These are phyloP conservation scores for Chromis chromis DNA, from an alignment of 2,797 vertebrate genomes.

Conservation along the genomic window DNA sequence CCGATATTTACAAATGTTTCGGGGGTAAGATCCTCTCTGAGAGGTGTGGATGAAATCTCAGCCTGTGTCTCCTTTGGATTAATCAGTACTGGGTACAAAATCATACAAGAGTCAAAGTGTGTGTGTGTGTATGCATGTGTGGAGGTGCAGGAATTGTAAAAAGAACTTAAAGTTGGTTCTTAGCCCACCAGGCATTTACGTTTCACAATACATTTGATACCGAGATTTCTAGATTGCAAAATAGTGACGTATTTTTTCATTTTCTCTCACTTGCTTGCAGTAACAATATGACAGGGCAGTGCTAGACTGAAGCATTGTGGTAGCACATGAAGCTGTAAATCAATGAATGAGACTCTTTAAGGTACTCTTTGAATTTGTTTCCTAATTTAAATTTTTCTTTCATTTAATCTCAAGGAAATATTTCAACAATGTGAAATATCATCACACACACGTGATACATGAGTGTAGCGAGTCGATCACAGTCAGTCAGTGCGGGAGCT, in stretches of 20 bases:
- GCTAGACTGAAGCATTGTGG: constrained; percentile 45
- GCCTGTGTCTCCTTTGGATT: constrained; percentile 69
- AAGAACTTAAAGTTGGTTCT: not conserved
- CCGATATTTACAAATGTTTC: constrained; percentile 78
- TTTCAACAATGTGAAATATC: constrained; percentile 37
- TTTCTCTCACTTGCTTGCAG: constrained; percentile 38
- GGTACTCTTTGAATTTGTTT: constrained; percentile 13
- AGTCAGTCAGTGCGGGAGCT: constrained; percentile 66
- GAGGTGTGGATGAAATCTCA: constrained; percentile 47
- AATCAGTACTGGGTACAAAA: constrained; percentile 63
- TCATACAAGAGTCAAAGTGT: constrained; percentile 33
- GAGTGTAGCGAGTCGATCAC: constrained; percentile 48
- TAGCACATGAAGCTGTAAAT: constrained; percentile 37
- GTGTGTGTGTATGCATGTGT: constrained; percentile 23
- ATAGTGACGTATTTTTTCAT: constrained; percentile 23
- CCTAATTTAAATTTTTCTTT: not conserved
- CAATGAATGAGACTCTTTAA: constrained; percentile 25
- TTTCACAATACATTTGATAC: constrained; percentile 47
- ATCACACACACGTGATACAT: constrained; percentile 28
- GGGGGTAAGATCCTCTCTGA: constrained; percentile 40
- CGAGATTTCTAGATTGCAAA: constrained; percentile 47
- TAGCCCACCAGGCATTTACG: constrained; percentile 9
- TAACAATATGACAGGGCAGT: constrained; percentile 50
- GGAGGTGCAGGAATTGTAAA: constrained; percentile 8
- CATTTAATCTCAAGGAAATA: constrained; percentile 23